Evolutionary conservation across 64 coral and sea anemone species (phyloP).

Genomic region (Stichodactyla mertensii): DNA sequence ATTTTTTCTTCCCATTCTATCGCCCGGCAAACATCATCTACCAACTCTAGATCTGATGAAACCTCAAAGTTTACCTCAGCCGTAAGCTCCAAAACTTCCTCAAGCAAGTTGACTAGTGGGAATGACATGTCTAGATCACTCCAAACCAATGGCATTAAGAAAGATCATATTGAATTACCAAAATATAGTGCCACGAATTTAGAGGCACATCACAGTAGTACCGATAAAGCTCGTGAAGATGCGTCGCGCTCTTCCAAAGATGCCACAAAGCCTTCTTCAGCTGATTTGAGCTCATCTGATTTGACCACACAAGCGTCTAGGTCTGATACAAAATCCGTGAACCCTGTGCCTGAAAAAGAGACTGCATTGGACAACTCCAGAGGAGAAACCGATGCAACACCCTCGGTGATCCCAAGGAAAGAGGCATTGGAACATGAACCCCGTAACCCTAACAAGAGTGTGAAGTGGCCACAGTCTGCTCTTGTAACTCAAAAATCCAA

Average conservation of each 20-base stretch:
- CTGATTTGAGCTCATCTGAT: neutral
- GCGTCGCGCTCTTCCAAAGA: neutral
- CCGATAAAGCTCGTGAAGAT: neutral
- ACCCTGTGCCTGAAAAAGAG: neutral
- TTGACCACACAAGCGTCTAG: neutral
- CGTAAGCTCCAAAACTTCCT: too few species aligned
- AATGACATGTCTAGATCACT: too few species aligned
- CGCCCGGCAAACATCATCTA: neutral
- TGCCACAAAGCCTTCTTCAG: neutral
- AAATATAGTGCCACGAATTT: neutral
- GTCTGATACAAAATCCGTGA: neutral
- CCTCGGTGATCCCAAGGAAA: neutral
- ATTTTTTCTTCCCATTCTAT: neutral
- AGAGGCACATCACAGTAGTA: neutral
- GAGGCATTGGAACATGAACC: neutral
- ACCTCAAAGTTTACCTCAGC: neutral
- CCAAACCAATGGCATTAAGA: neutral
- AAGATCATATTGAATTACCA: neutral
- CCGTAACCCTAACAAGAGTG: neutral
- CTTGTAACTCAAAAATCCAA: neutral
- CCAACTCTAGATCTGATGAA: neutral
- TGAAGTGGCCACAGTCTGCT: constrained; percentile 3
- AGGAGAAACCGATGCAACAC: neutral
- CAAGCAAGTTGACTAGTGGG: too few species aligned
- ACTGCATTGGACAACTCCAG: neutral